Evolutionary conservation across 2,113 vertebrate genomes (phyloP).

Genomic region (Heterotis niloticus): DNA sequence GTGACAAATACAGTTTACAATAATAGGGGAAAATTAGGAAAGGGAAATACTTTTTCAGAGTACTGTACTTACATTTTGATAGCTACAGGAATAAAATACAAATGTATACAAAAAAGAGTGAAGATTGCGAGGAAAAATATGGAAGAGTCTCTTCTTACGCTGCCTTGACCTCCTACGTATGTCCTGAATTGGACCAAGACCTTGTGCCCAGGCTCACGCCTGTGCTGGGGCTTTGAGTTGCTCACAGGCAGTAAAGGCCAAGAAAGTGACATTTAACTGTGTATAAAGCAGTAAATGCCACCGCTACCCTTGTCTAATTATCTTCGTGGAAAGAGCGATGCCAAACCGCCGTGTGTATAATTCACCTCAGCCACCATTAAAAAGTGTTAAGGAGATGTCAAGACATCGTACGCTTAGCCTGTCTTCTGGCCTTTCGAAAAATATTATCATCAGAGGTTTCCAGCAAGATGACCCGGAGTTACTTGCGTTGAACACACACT

Average conservation of each 20-base stretch:
- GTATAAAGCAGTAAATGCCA: conserved; percentile 46
- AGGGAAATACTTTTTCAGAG: no score
- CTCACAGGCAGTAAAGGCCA: conserved; percentile 52
- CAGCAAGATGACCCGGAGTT: conserved; percentile 9
- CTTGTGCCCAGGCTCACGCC: not conserved
- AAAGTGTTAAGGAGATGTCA: not conserved
- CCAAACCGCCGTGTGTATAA: not conserved
- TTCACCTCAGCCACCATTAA: not conserved
- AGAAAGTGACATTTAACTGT: conserved; percentile 54
- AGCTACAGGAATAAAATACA: no score
- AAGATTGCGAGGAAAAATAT: not conserved
- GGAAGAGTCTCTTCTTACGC: not conserved
- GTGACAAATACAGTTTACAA: no score
- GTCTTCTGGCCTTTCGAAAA: not conserved
- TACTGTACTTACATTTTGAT: no score
- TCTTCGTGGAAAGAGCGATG: not conserved
- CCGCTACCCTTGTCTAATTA: conserved; percentile 37
- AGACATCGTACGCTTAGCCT: not conserved
- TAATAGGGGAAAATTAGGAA: no score
- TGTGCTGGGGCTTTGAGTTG: conserved; percentile 32
- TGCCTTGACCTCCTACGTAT: not conserved
- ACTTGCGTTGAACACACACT: conserved; percentile 2
- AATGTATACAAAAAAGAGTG: not conserved
- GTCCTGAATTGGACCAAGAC: not conserved
- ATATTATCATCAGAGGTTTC: conserved; percentile 10